Percentiles rank a stretch among this genome's conserved stretches.
Conservation (phyloP, 2,113 vertebrate species). For the Noctilio leporinus region DNA sequence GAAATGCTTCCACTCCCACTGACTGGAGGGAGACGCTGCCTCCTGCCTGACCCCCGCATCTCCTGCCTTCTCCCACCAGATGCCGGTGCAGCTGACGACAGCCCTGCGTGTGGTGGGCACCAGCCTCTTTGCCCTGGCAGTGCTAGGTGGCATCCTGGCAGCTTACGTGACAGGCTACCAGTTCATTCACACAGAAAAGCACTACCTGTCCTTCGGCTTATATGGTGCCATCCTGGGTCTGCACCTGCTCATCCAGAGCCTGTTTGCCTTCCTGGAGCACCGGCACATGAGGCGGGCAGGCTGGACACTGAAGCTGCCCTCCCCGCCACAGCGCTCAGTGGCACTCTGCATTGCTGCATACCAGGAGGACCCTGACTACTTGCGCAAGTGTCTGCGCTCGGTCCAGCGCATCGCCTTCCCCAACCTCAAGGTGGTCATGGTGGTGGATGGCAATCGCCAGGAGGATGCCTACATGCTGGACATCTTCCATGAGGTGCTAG, state of each 20-base stretch:
- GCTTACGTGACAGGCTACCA: slow-evolving; percentile 98
- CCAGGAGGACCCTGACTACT: slow-evolving; percentile 96
- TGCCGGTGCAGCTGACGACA: slow-evolving; percentile 91
- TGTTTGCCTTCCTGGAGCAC: slow-evolving; percentile 97
- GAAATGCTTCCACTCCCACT: neutral
- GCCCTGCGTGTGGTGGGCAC: slow-evolving; percentile 90
- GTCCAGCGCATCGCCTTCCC: slow-evolving; percentile 92
- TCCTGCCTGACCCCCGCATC: neutral
- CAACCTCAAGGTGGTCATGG: slow-evolving; percentile 93
- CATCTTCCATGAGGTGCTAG: slow-evolving; percentile 96
- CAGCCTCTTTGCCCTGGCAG: slow-evolving; percentile 93
- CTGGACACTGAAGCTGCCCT: slow-evolving; percentile 76
- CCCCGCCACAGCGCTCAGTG: slow-evolving; percentile 75
- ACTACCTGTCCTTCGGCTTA: slow-evolving; percentile 97
- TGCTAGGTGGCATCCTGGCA: slow-evolving; percentile 93
- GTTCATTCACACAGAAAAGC: slow-evolving; percentile 98
- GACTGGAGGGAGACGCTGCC: neutral
- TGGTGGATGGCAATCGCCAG: slow-evolving; percentile 93
- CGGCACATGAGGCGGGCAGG: slow-evolving; percentile 86
- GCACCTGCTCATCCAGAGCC: slow-evolving; percentile 95
- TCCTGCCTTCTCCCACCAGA: slow-evolving; percentile 74
- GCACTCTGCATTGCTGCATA: slow-evolving; percentile 96
- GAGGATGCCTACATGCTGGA: slow-evolving; percentile 98
- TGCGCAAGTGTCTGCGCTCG: slow-evolving; percentile 94
- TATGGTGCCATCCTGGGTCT: slow-evolving; percentile 96